Evolutionary conservation across 1,140 invertebrate species (phyloP), one percentile per base, ranked within the genome.

Genomic region (Polypedilum pembai): DNA sequence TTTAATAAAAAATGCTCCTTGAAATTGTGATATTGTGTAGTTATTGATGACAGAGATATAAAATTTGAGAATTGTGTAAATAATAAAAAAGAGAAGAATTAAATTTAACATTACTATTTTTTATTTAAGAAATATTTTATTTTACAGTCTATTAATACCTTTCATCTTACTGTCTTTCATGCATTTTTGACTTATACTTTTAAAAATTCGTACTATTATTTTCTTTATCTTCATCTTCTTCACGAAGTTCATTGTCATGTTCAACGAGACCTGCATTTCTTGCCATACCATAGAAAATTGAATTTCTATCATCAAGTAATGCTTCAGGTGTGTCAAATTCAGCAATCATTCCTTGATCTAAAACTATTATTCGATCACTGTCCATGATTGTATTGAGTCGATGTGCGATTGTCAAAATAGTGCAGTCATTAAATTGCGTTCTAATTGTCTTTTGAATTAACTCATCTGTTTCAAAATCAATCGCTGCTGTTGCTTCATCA

Each of bases 401-500:
- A 82, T 90, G 89, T 41, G 88, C 89, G 74, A 90, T 88, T 3
- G 88, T 88, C 7, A 90, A 79, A 20, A 90, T 86, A 3, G 88
- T 90, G 76, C 84, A 85, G 69, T 81, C 76, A 17, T 74, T 76
- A 77, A 85, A 85, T 75, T 83, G 85, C 8, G 76, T 78, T 73
- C 83, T 76, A 33, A 85, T 85, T 1, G 84, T 85, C 33, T 78
- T 78, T 76, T 85, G 83, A 74, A 85, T 85, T 8, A 84, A 76
- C 41, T 76, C 75, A 78, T 85, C 84, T 40, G 84, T 85, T 84
- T 91, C 89, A 73, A 90, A 18, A 10, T 69, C 77, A 75, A 86
- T 83, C 73, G 85, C 85, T n/a, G 86, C 85, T 15, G 87, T 87
- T 2, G 87, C 86, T 78, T 88, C 87, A 79, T 87, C 86, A 73